Evolutionary conservation across 2,113 vertebrate species (phyloP), one percentile per base, ranked within the genome.

Genomic region (Atlantisia rogersi): DNA sequence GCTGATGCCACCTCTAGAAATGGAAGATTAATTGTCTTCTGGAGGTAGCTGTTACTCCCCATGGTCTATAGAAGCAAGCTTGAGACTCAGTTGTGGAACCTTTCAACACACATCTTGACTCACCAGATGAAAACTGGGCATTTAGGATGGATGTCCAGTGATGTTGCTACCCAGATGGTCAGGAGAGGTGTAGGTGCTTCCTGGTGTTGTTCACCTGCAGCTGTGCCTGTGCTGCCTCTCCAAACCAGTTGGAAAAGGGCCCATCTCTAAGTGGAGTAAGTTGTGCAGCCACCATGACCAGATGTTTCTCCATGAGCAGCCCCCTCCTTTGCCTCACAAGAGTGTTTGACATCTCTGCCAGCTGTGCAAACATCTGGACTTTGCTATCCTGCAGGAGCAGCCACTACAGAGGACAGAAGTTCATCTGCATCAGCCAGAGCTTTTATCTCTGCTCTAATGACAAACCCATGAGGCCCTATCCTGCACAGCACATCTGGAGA

Each of bases 141-240:
- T 39, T 11, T n/a, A 21, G 40, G 20, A 7, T 31, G 20, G 40
- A 32, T 46, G 42, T 24, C 60, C 12, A 70, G 5, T 16, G 0
- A 0, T 12, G 11, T 37, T 46, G 19, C 29, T 32, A 14, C 26
- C 32, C 4, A 4, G 22, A 8, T 3, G 3, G 1, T 25, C 2
- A 0, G 48, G 64, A 86, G 44, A 13, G 7, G 20, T 48, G 32
- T 53, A 67, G 68, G n/a, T 50, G 20, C 37, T 71, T 68, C 76
- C 46, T 39, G 5, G 18, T 7, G 24, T 29, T 37, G 22, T 21
- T 48, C 40, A 29, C 40, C 75, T 56, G 46, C 79, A 48, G 26
- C 50, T 63, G 40, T 70, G 37, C 56, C 46, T 68, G 46, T 48
- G n/a, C 37, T 79, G 42, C 25, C 42, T 35, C 53, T 64, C 68